A percentile compares a stretch with the other conserved stretches of the same genome.
These are phyloP conservation scores for Neotoxoptera formosana DNA, from an alignment of 1,140 invertebrate species.

Conservation along the genomic window DNA sequence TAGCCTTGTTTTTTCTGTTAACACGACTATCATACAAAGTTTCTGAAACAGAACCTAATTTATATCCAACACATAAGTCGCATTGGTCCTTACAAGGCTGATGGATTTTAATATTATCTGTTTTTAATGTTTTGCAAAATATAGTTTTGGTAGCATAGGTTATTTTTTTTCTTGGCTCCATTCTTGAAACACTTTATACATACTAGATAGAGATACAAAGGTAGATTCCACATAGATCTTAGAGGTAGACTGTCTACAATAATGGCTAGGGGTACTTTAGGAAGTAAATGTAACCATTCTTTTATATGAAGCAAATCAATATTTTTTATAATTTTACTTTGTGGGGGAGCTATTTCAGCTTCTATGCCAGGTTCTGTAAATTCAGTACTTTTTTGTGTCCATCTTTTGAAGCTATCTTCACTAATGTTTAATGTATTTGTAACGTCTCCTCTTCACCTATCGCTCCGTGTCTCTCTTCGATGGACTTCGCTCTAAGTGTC, in stretches of 20 bases:
- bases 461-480: too few species aligned
- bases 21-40: conserved; percentile 24
- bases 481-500: too few species aligned
- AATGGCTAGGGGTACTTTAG: conserved; percentile 51
- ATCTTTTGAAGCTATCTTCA: conserved; percentile 23
- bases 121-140: conserved; percentile 40
- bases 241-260: conserved; percentile 49
- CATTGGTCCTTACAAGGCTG: conserved; percentile 43
- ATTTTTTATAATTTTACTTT: conserved; percentile 24
- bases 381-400: conserved; percentile 1
- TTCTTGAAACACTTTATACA: conserved; percentile 34
- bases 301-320: conserved; percentile 33
- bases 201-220: conserved; percentile 30
- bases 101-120: conserved; percentile 48
- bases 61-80: conserved; percentile 40
- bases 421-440: background rate
- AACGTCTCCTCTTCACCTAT: too few species aligned
- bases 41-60: conserved; percentile 23
- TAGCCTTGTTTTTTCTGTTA: conserved; percentile 40
- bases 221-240: conserved; percentile 54
- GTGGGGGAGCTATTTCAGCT: background rate
- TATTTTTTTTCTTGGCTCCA: background rate
- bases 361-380: background rate
- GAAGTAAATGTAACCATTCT: conserved; percentile 46
- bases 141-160: conserved; percentile 32